Conservation (phyloP, 1,140 invertebrate genomes). For the Lordiphosa collinella region DNA sequence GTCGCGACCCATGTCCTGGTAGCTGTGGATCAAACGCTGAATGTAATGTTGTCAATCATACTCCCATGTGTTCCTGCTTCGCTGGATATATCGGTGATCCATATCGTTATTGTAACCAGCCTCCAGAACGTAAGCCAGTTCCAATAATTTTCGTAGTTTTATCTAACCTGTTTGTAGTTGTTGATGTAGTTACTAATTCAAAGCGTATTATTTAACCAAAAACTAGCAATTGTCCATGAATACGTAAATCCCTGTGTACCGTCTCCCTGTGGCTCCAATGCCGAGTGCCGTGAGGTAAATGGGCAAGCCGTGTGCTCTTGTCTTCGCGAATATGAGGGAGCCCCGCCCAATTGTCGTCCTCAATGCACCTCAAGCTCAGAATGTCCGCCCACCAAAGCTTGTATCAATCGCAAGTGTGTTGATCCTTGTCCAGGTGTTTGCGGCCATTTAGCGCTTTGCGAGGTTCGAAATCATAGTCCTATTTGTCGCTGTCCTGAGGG, state of each 20-base stretch:
- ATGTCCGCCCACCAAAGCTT: constrained; percentile 86
- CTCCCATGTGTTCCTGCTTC: constrained; percentile 86
- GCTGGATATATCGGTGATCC: constrained; percentile 86
- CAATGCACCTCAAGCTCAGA: constrained; percentile 88
- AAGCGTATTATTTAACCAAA: constrained; percentile 46
- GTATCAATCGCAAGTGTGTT: constrained; percentile 89
- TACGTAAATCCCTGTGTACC: constrained; percentile 82
- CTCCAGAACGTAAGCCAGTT: constrained; percentile 81
- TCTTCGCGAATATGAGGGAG: constrained; percentile 85
- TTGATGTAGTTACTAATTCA: constrained; percentile 68
- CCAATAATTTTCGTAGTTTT: constrained; percentile 37
- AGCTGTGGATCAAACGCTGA: constrained; percentile 87
- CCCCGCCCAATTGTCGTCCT: constrained; percentile 87
- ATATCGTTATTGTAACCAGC: constrained; percentile 82
- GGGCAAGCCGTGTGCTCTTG: constrained; percentile 87
- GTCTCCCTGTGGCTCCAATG: constrained; percentile 85
- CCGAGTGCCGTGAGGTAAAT: constrained; percentile 83
- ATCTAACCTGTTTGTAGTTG: constrained; percentile 35
- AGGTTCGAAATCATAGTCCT: constrained; percentile 87
- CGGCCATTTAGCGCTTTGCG: constrained; percentile 87
- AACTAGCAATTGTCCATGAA: constrained; percentile 77
- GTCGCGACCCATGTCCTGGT: constrained; percentile 88
- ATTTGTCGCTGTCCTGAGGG: constrained; percentile 87
- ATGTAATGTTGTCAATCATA: constrained; percentile 87
- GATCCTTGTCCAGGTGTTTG: constrained; percentile 90